These are phyloP conservation scores for Oedothorax gibbosus DNA, from an alignment of 1,140 invertebrate genomes.

Conservation along the genomic window DNA sequence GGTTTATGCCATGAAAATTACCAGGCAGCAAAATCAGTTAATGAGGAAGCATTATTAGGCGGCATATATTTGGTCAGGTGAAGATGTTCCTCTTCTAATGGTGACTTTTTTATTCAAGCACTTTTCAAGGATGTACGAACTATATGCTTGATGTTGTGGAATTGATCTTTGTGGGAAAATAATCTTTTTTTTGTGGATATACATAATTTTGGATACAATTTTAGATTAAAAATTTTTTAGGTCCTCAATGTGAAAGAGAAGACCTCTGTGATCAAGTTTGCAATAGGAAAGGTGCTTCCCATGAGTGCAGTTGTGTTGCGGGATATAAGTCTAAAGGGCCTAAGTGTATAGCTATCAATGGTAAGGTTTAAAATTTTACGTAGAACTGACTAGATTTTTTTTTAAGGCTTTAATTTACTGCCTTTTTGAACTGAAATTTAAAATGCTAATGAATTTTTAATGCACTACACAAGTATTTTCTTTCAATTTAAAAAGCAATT, in stretches of 20 bases:
- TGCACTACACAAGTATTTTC: too few species aligned
- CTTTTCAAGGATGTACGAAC: too few species aligned
- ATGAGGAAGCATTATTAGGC: too few species aligned
- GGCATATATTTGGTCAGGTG: too few species aligned
- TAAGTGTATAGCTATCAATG: constrained; percentile 72
- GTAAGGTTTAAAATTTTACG: constrained; percentile 69
- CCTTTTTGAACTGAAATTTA: not conserved
- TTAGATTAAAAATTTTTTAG: constrained; percentile 66
- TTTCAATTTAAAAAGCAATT: too few species aligned
- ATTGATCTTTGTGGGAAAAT: too few species aligned
- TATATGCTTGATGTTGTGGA: too few species aligned
- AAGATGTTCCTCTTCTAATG: too few species aligned
- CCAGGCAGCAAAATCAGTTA: too few species aligned
- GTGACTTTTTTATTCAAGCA: too few species aligned
- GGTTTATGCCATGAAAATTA: too few species aligned
- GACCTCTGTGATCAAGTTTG: constrained; percentile 85
- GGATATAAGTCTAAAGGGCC: constrained; percentile 75
- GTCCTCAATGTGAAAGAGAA: constrained; percentile 80
- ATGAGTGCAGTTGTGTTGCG: constrained; percentile 79
- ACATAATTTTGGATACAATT: constrained; percentile 67
- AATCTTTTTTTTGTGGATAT: not conserved
- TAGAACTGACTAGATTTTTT: not conserved
- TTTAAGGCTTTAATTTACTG: not conserved
- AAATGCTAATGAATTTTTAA: not conserved
- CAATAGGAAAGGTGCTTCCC: constrained; percentile 78